Percentiles rank a stretch among this genome's conserved stretches.
These are phyloP conservation scores for Himantopus leucocephalus DNA, from an alignment of 2,113 vertebrate species.

Conservation along the genomic window DNA sequence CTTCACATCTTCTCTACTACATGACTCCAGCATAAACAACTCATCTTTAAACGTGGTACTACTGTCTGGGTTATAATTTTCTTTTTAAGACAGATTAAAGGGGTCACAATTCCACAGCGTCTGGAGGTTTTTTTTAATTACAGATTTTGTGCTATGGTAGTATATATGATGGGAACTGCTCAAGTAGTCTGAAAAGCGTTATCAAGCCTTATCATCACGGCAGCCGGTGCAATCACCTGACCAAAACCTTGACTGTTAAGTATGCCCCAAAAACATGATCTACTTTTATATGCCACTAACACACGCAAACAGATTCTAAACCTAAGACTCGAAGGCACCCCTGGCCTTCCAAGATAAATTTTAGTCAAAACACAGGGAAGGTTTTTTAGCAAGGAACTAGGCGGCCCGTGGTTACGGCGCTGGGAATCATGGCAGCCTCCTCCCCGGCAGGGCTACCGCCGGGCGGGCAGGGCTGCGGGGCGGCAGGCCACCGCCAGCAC, in stretches of 20 bases:
- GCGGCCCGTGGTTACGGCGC: background rate
- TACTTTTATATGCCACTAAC: accelerated
- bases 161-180: background rate
- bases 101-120: accelerated
- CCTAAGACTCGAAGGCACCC: background rate
- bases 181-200: background rate
- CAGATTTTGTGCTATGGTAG: accelerated
- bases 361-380: accelerated
- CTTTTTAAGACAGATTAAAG: background rate
- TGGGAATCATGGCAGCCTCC: background rate
- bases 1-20: background rate
- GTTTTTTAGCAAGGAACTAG: accelerated
- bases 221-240: background rate
- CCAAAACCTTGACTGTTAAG: background rate
- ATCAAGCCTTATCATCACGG: background rate
- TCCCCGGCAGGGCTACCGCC: background rate
- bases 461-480: background rate
- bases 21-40: background rate
- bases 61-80: background rate
- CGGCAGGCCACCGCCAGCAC: background rate
- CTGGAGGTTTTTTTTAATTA: background rate
- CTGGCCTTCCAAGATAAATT: accelerated
- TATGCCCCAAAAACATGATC: background rate
- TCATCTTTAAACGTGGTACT: accelerated
- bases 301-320: background rate